Evolutionary conservation across 2,113 vertebrate genomes (phyloP).

Genomic region (Numida meleagris): DNA sequence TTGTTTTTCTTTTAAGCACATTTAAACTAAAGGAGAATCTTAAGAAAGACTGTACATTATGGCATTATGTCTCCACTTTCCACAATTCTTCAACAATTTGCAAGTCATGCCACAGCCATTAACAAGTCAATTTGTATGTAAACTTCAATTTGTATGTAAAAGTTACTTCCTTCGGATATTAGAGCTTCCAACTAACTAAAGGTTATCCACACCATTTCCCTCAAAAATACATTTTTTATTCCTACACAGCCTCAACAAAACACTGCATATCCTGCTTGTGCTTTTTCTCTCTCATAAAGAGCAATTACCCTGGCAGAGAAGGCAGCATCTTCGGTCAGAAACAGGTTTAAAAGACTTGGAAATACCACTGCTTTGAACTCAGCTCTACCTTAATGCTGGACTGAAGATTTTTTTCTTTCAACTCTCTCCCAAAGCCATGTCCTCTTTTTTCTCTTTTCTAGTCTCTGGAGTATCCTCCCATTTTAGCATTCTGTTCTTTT

Average conservation of each 20-base stretch:
- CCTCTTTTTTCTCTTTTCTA: neutral
- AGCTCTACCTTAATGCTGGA: neutral
- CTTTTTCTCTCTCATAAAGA: neutral
- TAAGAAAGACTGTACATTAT: neutral
- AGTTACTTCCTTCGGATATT: neutral
- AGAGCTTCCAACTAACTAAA: neutral
- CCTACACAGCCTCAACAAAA: neutral
- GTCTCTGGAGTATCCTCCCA: neutral
- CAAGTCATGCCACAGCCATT: neutral
- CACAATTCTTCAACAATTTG: neutral
- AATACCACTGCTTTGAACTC: neutral
- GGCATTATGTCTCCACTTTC: neutral
- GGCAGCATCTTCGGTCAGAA: neutral
- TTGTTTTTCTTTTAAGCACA: fast-evolving
- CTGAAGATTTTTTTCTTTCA: neutral
- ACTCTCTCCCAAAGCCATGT: neutral
- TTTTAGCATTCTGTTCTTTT: neutral
- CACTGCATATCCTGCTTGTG: neutral
- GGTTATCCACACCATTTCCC: neutral
- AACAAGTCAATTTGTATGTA: neutral
- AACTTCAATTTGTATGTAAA: neutral
- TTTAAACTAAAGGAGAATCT: neutral
- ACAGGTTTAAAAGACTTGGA: neutral
- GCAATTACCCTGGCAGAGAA: neutral
- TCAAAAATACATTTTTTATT: neutral